These are phyloP conservation scores for Emydocephalus ijimae DNA, from an alignment of 2,113 vertebrate species.

Conservation along the genomic window DNA sequence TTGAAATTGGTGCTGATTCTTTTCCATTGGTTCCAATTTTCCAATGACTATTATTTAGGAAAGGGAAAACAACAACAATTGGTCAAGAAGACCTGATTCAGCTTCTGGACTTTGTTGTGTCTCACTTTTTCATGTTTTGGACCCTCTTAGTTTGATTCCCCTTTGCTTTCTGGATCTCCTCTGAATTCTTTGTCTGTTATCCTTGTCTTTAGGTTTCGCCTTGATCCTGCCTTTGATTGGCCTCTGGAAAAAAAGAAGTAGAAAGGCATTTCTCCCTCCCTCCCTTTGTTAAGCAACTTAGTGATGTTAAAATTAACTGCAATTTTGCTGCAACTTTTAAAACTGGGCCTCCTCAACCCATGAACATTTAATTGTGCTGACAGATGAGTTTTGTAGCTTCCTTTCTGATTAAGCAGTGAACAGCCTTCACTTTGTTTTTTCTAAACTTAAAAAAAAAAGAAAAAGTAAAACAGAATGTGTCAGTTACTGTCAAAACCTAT, in stretches of 20 bases:
- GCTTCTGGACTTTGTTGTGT: neutral
- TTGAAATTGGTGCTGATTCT: neutral
- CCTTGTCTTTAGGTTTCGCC: neutral
- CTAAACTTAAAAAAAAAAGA: neutral
- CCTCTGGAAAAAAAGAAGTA: neutral
- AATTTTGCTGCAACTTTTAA: neutral
- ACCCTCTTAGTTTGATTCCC: neutral
- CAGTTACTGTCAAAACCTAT: constrained; percentile 6
- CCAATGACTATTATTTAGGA: neutral
- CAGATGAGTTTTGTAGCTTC: constrained; percentile 9
- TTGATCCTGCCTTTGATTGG: neutral
- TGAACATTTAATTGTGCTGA: neutral
- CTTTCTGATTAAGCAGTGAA: constrained; percentile 21
- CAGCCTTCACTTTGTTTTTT: constrained; percentile 11
- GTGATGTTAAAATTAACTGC: neutral
- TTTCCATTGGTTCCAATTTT: neutral
- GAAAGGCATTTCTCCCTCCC: neutral
- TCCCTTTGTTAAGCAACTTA: neutral
- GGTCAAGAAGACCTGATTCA: neutral
- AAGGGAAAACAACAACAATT: neutral
- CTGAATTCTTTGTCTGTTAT: neutral
- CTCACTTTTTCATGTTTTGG: neutral
- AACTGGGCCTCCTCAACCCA: neutral
- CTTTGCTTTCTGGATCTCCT: neutral
- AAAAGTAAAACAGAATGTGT: neutral